These are phyloP conservation scores for Sakesphorus luctuosus DNA, from an alignment of 2,113 vertebrate species.

Conservation along the genomic window DNA sequence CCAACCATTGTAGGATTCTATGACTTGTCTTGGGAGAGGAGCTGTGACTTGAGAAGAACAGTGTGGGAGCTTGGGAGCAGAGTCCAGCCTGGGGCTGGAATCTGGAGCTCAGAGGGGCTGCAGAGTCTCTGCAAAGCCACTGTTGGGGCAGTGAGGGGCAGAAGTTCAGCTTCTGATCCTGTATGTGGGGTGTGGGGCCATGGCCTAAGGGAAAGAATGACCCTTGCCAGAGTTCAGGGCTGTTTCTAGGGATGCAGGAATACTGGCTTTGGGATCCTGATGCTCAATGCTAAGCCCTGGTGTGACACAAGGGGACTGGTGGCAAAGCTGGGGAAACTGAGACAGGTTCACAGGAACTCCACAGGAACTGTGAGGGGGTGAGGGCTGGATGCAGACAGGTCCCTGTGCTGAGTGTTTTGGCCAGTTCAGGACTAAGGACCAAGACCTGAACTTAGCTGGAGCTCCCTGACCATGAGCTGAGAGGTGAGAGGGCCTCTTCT, in stretches of 20 bases:
- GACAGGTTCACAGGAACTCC: background rate
- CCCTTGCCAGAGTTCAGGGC: background rate
- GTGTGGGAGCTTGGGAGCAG: too few relatives aligned
- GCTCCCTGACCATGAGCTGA: background rate
- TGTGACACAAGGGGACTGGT: background rate
- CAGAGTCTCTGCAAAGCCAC: background rate
- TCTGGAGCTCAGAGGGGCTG: background rate
- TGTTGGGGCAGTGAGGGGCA: too few relatives aligned
- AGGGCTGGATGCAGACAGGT: background rate
- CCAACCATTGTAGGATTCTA: background rate
- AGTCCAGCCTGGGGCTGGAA: background rate
- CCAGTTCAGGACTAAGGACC: background rate
- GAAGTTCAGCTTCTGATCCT: background rate
- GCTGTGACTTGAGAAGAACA: rapidly evolving
- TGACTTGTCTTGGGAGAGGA: background rate
- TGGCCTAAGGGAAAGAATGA: background rate
- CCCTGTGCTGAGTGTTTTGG: background rate
- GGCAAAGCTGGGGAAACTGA: background rate
- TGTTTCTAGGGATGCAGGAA: too few relatives aligned
- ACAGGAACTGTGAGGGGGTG: too few relatives aligned
- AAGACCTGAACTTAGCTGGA: background rate
- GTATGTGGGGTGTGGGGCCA: rapidly evolving
- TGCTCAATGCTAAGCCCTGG: background rate
- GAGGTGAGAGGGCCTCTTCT: background rate
- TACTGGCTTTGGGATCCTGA: background rate